Conservation (phyloP, 2,797 vertebrate species). For the Xenops minutus region DNA sequence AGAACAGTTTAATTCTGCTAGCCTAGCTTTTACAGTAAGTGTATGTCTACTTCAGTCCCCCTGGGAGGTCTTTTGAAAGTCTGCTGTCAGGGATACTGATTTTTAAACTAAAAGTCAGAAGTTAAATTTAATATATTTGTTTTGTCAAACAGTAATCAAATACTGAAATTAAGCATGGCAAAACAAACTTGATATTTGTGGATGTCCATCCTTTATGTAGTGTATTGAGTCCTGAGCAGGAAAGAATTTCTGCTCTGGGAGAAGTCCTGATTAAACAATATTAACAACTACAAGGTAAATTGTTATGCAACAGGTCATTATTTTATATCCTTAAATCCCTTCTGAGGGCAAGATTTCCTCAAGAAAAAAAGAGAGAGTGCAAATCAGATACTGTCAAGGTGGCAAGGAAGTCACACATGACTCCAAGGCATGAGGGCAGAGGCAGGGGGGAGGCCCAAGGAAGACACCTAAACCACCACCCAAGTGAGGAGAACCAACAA, state of each 20-base stretch:
- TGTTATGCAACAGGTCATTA: not conserved
- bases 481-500: fast-evolving
- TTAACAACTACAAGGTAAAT: not conserved
- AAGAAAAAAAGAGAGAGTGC: not conserved
- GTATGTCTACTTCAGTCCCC: not conserved
- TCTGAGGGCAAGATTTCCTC: not conserved
- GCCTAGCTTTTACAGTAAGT: not conserved
- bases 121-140: not conserved
- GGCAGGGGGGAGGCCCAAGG: fast-evolving
- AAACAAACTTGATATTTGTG: not conserved
- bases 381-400: not conserved
- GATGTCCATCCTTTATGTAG: not conserved
- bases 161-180: not conserved
- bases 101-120: not conserved
- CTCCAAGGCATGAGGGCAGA: not conserved
- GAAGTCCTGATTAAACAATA: not conserved
- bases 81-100: not conserved
- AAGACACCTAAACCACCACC: not conserved
- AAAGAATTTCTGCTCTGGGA: not conserved
- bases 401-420: not conserved
- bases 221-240: not conserved
- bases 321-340: not conserved
- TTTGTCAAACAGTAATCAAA: not conserved
- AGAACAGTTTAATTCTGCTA: not conserved
- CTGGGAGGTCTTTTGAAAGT: not conserved